Base-by-base conservation (phyloP, 1,140 invertebrate species). In the Papilio polyxenes region DNA sequence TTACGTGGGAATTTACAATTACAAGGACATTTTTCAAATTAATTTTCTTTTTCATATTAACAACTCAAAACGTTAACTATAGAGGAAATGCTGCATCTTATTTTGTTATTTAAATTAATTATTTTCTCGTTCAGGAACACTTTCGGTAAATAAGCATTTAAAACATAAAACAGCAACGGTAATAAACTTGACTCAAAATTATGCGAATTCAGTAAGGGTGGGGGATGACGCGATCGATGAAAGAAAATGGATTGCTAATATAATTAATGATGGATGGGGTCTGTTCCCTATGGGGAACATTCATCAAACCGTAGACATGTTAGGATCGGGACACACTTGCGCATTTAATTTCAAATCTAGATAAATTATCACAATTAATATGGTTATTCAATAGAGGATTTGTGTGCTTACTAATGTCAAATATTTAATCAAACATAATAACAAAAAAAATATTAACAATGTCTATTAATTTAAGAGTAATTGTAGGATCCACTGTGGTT, bases 241-340 rank as follows among this genome's bases (percentile, higher is more conserved):
- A 75, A 48, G 82, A 85, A 84, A 84, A 83, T 81, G 83, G 83
- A 86, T 86, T 86, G 81, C 59, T 77, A 77, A 62, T 79, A 15
- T 48, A 62, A 79, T 79, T 44, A 75, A 79, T 83, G 83, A 86
- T 84, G 80, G 81, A 85, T 83, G 62, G 13, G 81, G 81, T 80
- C 78, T 82, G 51, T 78, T 75, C 83, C 83, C 79, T 59, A 62
- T 77, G 48, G 51, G n/a, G 65, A 11, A 75, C 69, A 48, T 78
- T 62, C 49, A 23, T 82, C 49, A 53, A 82, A n/a, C 40, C 62
- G 77, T 51, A 6, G 37, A 76, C 20, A 48, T n/a, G 20, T 62
- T 49, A 62, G 23, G 78, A 59, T 65, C 20, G 40, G n/a, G 15
- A 31, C 9, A 31, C 13, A 37, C 48, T 20, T 15, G 62, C 5